Conservation (phyloP, 2,888 invertebrate genomes). For the Mythimna loreyi region DNA sequence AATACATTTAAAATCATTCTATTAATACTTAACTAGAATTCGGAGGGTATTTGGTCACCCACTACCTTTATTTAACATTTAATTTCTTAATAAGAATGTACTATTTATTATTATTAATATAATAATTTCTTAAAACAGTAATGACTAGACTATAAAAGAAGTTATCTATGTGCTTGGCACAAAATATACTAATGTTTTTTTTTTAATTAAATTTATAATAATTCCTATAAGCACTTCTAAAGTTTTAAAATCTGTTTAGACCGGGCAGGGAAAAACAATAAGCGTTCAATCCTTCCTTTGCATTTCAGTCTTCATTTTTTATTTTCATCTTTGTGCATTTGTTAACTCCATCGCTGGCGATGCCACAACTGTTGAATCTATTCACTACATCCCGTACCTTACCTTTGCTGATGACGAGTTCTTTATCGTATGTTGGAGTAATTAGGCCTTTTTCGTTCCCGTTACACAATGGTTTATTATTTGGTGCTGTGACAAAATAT, state of each 20-base stretch:
- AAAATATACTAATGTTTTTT: slow-evolving; percentile 61
- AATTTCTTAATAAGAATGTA: slow-evolving; percentile 54
- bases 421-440: slow-evolving; percentile 86
- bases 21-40: slow-evolving; percentile 78
- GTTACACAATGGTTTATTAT: slow-evolving; percentile 73
- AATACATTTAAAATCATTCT: slow-evolving; percentile 69
- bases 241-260: slow-evolving; percentile 70
- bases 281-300: slow-evolving; percentile 41
- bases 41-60: slow-evolving; percentile 82
- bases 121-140: slow-evolving; percentile 62
- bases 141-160: slow-evolving; percentile 68
- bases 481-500: slow-evolving; percentile 70
- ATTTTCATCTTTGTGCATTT: slow-evolving; percentile 72
- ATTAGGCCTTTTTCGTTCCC: slow-evolving; percentile 80
- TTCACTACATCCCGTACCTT: slow-evolving; percentile 88
- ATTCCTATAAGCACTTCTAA: slow-evolving; percentile 60
- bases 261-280: slow-evolving; percentile 65
- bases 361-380: slow-evolving; percentile 81
- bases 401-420: slow-evolving; percentile 86
- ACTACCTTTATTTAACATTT: slow-evolving; percentile 65
- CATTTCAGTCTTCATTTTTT: slow-evolving; percentile 77
- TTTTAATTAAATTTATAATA: slow-evolving; percentile 55
- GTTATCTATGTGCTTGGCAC: slow-evolving; percentile 78
- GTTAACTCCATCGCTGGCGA: slow-evolving; percentile 65
- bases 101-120: slow-evolving; percentile 45